A percentile compares a stretch with the other conserved stretches of the same genome.
Conservation (phyloP, 2,888 invertebrate genomes). For the Xanthorhoe designata region DNA sequence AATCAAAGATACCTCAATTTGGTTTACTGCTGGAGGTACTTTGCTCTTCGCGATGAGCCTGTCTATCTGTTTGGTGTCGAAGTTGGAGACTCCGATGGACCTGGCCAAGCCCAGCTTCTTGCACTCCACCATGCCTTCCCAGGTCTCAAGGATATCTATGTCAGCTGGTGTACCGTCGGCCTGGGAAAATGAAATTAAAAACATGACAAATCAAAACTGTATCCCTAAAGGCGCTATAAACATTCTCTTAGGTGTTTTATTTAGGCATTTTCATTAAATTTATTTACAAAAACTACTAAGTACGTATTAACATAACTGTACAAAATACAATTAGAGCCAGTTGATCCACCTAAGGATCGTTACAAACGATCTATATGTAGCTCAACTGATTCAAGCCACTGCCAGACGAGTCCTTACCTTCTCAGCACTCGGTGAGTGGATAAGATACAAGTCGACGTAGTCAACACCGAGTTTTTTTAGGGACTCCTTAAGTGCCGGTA, state of each 20-base stretch:
- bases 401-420: too few species aligned
- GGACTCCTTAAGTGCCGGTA: slow-evolving; percentile 86
- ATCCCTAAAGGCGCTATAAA: too few species aligned
- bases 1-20: slow-evolving; percentile 71
- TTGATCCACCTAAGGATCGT: too few species aligned
- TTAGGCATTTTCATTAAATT: too few species aligned
- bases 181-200: slow-evolving; percentile 43
- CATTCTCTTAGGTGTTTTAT: too few species aligned
- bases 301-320: too few species aligned
- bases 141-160: slow-evolving; percentile 88
- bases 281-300: too few species aligned
- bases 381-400: too few species aligned
- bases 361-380: too few species aligned
- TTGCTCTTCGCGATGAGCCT: slow-evolving; percentile 84
- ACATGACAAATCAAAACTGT: too few species aligned
- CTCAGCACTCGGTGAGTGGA: slow-evolving; percentile 90
- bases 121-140: slow-evolving; percentile 89
- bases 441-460: slow-evolving; percentile 91
- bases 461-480: slow-evolving; percentile 87
- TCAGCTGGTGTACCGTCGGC: slow-evolving; percentile 64
- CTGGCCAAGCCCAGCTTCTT: slow-evolving; percentile 86
- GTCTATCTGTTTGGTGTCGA: slow-evolving; percentile 88
- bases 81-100: slow-evolving; percentile 92
- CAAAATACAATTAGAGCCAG: too few species aligned
- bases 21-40: slow-evolving; percentile 86